phyloP scores from a whole-genome alignment of 2,888 invertebrate genomes.

The Andrena trimmerana region DNA sequence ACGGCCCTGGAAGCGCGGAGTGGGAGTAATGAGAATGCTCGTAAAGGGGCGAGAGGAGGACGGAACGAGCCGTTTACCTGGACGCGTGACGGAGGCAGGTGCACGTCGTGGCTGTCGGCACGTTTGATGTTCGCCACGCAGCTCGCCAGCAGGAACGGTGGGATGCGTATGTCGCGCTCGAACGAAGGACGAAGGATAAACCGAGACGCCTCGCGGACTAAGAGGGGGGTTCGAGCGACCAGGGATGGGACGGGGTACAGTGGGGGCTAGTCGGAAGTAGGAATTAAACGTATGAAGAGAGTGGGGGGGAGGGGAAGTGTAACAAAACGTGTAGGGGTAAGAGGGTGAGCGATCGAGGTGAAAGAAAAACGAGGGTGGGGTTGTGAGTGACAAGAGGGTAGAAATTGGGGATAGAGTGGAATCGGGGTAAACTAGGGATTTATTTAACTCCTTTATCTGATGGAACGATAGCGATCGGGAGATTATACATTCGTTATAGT shows the following conservation, averaged over 20 bases:
- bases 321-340: constrained; percentile 5
- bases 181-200: constrained; percentile 54
- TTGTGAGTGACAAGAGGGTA: not conserved
- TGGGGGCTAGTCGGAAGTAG: constrained; percentile 27
- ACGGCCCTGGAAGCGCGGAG: constrained; percentile 60
- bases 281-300: constrained; percentile 32
- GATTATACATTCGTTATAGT: not conserved
- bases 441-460: not conserved
- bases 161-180: constrained; percentile 73
- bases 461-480: not conserved
- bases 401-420: not conserved
- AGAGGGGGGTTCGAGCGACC: constrained; percentile 1
- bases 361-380: not conserved
- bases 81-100: constrained; percentile 79
- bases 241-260: constrained; percentile 1
- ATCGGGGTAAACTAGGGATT: not conserved
- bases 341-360: not conserved
- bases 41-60: constrained; percentile 67
- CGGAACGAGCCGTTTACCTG: constrained; percentile 71
- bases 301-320: constrained; percentile 20
- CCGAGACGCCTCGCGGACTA: constrained; percentile 21
- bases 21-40: constrained; percentile 78
- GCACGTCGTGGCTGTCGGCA: constrained; percentile 78
- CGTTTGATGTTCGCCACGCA: constrained; percentile 78
- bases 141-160: constrained; percentile 66